Base-by-base conservation (phyloP, 2,797 vertebrate genomes). In the Sparus aurata region DNA sequence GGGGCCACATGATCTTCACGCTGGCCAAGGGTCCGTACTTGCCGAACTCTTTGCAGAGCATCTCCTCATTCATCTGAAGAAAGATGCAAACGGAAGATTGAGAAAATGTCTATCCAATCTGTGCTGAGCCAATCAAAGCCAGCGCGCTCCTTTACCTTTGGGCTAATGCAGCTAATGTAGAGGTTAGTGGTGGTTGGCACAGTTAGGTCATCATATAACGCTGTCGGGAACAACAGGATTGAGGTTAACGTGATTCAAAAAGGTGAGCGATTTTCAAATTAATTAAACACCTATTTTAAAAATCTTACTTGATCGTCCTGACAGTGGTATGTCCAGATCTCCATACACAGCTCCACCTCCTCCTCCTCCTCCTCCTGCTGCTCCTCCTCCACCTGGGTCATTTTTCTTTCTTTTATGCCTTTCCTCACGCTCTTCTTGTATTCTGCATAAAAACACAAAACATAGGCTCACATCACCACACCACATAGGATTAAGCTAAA, bases 1-100 rank as follows among this genome's bases (percentile, higher is more conserved):
- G 94, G 9, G 96, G 96, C 96, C 96, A 96, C 96, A 96, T 96
- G 15, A 96, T 96, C 93, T 96, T 96, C 54, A 96, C 96, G 16
- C 96, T 96, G 78, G 96, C 96, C 85, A 96, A 90, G 0, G 96
- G 96, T 4, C 96, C 96, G 52, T 96, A 96, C 85, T 96, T 96
- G 52, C 95, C 95, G 75, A 96, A 96, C 91, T 96, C 96, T 90
- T 96, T 96, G 79, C 96, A 96, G 45, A 96, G 94, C 83, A 96
- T 94, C 85, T 96, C 96, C 83, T 96, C 96, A 1, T 96, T 96
- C 96, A 96, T 96, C 96, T 96, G 58, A 57, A 63, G 80, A 55
- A 47, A 0, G 1, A 67, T 6, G 41, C 5, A 59, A 20, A 38
- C 60, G 5, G 0, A 63, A 34, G 9, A 12, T 16, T 22, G 23